These are phyloP conservation scores for Trissoscelio sp. DNA, from an alignment of 2,888 invertebrate species.

Conservation along the genomic window DNA sequence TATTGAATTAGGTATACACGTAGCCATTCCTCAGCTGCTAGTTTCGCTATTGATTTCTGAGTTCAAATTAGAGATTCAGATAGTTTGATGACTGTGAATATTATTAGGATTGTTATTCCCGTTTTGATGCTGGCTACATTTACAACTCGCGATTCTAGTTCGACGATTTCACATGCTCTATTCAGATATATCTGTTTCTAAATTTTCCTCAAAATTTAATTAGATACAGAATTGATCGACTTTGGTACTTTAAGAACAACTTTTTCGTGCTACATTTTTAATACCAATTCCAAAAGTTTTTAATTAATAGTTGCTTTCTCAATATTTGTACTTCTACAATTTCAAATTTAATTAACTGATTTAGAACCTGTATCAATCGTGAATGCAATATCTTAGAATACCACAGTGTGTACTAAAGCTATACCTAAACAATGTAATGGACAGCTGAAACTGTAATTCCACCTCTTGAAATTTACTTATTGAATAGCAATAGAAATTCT, in stretches of 20 bases:
- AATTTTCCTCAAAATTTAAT: not conserved
- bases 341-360: not conserved
- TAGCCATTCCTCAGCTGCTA: conserved; percentile 4
- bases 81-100: conserved; percentile 24
- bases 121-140: conserved; percentile 4
- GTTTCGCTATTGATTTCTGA: conserved; percentile 29
- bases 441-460: not conserved
- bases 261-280: not conserved
- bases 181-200: conserved; percentile 4
- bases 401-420: conserved; percentile 1
- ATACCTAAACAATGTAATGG: not conserved
- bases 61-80: conserved; percentile 16
- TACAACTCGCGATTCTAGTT: not conserved
- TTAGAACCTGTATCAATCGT: not conserved
- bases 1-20: not conserved
- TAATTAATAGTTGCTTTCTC: not conserved
- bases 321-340: not conserved
- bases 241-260: no score
- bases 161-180: not conserved
- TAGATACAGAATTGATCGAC: no score
- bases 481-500: not conserved
- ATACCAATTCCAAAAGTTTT: not conserved
- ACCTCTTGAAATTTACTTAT: not conserved
- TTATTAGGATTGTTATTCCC: conserved; percentile 23
- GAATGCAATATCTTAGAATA: not conserved